Evolutionary conservation across 2,888 invertebrate genomes (phyloP).

Genomic region (Meteorus colon): DNA sequence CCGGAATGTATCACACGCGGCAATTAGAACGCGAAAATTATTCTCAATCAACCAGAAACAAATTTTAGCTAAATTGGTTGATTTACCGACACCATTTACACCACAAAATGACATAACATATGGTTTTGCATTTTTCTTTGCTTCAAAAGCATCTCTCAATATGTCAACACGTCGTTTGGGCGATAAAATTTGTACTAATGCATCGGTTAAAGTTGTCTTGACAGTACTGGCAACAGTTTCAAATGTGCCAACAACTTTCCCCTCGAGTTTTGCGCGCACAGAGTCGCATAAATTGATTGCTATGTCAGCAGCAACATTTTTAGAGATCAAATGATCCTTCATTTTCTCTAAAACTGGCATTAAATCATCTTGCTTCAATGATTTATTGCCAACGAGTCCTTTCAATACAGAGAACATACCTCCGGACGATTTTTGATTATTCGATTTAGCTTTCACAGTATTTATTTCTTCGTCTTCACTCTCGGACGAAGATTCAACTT

Average conservation of each 20-base stretch:
- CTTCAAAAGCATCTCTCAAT: constrained; percentile 94
- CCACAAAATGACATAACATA: constrained; percentile 98
- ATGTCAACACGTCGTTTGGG: constrained; percentile 97
- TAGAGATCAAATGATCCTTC: constrained; percentile 94
- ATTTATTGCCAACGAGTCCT: constrained; percentile 91
- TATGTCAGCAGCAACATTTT: constrained; percentile 98
- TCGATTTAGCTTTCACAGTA: constrained; percentile 59
- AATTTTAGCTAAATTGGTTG: constrained; percentile 98
- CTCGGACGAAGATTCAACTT: constrained; percentile 84
- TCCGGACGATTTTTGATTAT: constrained; percentile 66
- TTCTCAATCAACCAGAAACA: constrained; percentile 99
- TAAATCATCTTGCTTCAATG: constrained; percentile 86
- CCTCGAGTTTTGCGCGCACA: constrained; percentile 91
- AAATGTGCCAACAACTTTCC: constrained; percentile 95
- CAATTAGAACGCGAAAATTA: constrained; percentile 94
- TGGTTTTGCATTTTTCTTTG: constrained; percentile 87
- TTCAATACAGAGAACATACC: constrained; percentile 92
- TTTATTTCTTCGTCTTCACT: constrained; percentile 77
- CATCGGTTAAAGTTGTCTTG: constrained; percentile 89
- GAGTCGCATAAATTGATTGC: constrained; percentile 95
- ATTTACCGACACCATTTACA: constrained; percentile 99
- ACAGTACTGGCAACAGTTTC: constrained; percentile 93
- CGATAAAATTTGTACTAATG: constrained; percentile 94
- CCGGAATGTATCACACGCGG: constrained; percentile 97
- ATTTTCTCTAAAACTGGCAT: constrained; percentile 92